A percentile compares a stretch with the other conserved stretches of the same genome.
These are phyloP conservation scores for Atrichornis clamosus DNA, from an alignment of 2,113 vertebrate species.

Conservation along the genomic window DNA sequence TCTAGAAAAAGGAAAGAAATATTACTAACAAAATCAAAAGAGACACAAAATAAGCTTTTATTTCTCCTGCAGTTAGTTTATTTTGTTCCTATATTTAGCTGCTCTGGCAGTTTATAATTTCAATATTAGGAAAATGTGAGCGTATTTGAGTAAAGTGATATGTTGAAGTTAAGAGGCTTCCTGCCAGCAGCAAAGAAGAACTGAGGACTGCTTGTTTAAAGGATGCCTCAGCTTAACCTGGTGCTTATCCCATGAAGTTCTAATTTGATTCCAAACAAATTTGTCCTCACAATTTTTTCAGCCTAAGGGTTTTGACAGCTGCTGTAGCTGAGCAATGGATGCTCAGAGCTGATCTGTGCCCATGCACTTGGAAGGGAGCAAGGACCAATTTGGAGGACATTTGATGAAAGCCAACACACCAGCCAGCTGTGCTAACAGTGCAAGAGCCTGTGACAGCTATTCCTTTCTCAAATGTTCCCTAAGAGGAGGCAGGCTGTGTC, in stretches of 20 bases:
- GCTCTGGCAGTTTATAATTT: not conserved
- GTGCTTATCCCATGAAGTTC: not conserved
- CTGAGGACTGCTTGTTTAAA: constrained; percentile 16
- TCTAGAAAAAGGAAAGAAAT: constrained; percentile 17
- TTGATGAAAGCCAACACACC: not conserved
- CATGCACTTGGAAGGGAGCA: not conserved
- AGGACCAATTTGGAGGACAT: accelerated
- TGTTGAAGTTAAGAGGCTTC: not conserved
- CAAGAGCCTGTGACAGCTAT: not conserved
- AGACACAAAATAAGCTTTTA: not conserved
- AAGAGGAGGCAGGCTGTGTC: not conserved
- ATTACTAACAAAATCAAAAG: not conserved
- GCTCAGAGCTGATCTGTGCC: not conserved
- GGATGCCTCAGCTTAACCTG: not conserved
- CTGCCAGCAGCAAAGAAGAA: constrained; percentile 21
- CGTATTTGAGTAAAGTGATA: not conserved
- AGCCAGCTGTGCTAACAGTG: not conserved
- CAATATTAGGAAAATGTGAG: constrained; percentile 29
- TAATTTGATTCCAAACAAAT: not conserved
- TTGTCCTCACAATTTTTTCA: not conserved
- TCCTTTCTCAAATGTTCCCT: not conserved
- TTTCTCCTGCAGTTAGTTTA: not conserved
- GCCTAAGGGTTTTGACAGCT: not conserved
- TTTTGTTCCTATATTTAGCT: constrained; percentile 28
- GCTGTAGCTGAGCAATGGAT: accelerated